These are phyloP conservation scores for Camponotus vicinus DNA, from an alignment of 1,140 invertebrate genomes.

Conservation along the genomic window DNA sequence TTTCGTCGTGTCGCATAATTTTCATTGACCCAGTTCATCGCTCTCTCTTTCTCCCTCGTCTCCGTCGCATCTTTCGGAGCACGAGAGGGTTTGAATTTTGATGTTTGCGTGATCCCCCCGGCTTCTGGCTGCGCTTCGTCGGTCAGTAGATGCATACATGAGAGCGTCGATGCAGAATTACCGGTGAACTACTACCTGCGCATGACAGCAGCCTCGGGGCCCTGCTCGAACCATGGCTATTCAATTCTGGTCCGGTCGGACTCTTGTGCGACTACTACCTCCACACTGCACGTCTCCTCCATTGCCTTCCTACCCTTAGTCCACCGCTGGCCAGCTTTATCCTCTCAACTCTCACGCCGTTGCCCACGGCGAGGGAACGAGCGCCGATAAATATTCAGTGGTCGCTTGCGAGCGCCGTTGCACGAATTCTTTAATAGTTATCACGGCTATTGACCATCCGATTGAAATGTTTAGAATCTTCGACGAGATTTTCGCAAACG, in stretches of 20 bases:
- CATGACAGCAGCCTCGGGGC: slow-evolving; percentile 64
- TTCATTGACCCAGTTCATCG: slow-evolving; percentile 9
- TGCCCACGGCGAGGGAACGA: slow-evolving; percentile 44
- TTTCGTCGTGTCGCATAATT: background rate
- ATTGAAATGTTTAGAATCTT: slow-evolving; percentile 7
- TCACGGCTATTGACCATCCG: background rate
- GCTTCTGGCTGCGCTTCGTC: background rate
- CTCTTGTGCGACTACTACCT: slow-evolving; percentile 62
- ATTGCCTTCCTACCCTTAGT: slow-evolving; percentile 13
- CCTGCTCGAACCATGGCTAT: slow-evolving; percentile 60
- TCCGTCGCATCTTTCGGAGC: slow-evolving; percentile 2
- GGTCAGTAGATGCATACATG: slow-evolving; percentile 22
- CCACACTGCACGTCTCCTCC: slow-evolving; percentile 39
- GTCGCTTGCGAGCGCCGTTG: slow-evolving; percentile 43
- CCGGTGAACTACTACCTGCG: slow-evolving; percentile 56
- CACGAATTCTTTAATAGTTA: slow-evolving; percentile 29
- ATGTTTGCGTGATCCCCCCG: slow-evolving; percentile 29
- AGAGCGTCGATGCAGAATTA: slow-evolving; percentile 19
- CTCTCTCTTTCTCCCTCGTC: too few species aligned
- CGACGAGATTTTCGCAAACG: background rate
- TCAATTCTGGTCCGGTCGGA: slow-evolving; percentile 61
- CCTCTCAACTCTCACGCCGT: slow-evolving; percentile 55
- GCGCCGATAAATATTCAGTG: slow-evolving; percentile 78
- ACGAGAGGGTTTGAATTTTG: slow-evolving; percentile 13
- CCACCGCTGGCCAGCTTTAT: background rate